Percentiles rank a stretch among this genome's conserved stretches.
These are phyloP conservation scores for Cantharis lateralis DNA, from an alignment of 2,888 invertebrate species.

Conservation along the genomic window DNA sequence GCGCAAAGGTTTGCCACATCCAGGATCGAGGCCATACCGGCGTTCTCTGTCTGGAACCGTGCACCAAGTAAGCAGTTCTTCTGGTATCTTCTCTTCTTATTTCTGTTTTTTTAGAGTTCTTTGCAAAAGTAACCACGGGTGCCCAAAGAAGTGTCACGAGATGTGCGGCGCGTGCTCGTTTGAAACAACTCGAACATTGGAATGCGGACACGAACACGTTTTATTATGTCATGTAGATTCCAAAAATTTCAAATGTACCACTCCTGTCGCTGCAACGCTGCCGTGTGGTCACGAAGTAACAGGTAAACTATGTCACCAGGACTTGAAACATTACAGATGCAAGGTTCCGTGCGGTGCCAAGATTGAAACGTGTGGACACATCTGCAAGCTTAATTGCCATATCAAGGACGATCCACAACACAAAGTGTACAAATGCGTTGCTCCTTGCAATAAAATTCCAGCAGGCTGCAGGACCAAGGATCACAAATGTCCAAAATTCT, in stretches of 20 bases:
- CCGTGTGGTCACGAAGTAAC: constrained; percentile 41
- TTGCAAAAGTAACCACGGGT: constrained; percentile 60
- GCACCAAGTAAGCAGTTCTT: constrained; percentile 55
- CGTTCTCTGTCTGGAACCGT: constrained; percentile 58
- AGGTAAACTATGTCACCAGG: constrained; percentile 55
- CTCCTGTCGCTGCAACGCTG: constrained; percentile 34
- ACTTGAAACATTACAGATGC: constrained; percentile 53
- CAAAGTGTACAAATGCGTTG: constrained; percentile 38
- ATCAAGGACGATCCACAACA: constrained; percentile 64
- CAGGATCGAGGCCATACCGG: constrained; percentile 49
- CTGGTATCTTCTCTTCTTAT: background rate
- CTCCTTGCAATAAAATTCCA: constrained; percentile 37
- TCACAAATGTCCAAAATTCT: background rate
- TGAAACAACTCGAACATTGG: constrained; percentile 48
- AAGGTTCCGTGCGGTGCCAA: constrained; percentile 58
- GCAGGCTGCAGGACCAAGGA: constrained; percentile 39
- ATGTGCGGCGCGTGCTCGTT: constrained; percentile 45
- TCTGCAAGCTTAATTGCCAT: constrained; percentile 64
- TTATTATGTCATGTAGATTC: constrained; percentile 58
- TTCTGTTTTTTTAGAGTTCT: constrained; percentile 48
- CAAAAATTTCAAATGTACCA: constrained; percentile 50
- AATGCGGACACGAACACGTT: constrained; percentile 58
- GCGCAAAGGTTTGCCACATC: constrained; percentile 65
- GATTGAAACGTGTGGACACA: constrained; percentile 66
- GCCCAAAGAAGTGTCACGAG: constrained; percentile 58